phyloP scores from a whole-genome alignment of 2,797 vertebrate species.

The Ambastaia sidthimunki region DNA sequence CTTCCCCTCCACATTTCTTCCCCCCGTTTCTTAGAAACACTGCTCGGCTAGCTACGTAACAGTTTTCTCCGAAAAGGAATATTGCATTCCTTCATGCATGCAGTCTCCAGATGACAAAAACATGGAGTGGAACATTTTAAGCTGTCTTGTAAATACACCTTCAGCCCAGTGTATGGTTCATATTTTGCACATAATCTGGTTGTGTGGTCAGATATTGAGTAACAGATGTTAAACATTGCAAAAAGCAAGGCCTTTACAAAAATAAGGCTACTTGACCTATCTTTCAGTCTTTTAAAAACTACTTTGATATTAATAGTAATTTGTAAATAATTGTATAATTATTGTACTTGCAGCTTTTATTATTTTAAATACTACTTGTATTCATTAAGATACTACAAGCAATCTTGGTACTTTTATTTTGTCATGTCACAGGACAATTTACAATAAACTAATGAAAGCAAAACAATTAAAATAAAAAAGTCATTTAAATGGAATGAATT shows the following conservation, averaged over 20 bases:
- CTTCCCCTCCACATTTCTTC: constrained; percentile 68
- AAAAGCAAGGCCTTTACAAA: background rate
- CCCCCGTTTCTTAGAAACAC: constrained; percentile 47
- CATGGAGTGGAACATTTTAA: constrained; percentile 26
- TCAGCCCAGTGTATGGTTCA: background rate
- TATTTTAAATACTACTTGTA: no score
- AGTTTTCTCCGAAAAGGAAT: constrained; percentile 27
- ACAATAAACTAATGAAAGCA: background rate
- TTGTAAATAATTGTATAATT: no score
- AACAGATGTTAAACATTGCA: background rate
- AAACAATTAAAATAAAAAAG: background rate
- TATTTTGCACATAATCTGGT: constrained; percentile 10
- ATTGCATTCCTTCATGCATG: constrained; percentile 19
- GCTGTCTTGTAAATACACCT: constrained; percentile 33
- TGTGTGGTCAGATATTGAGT: background rate
- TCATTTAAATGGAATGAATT: background rate
- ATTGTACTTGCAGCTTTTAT: no score
- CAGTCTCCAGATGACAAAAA: constrained; percentile 43
- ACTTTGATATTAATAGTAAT: no score
- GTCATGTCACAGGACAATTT: no score
- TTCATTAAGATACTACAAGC: no score
- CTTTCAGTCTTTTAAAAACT: background rate
- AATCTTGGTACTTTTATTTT: no score
- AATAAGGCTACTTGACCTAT: background rate
- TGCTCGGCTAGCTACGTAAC: constrained; percentile 31